Evolutionary conservation across 2,888 invertebrate genomes (phyloP).

Genomic region (Mythimna loreyi): DNA sequence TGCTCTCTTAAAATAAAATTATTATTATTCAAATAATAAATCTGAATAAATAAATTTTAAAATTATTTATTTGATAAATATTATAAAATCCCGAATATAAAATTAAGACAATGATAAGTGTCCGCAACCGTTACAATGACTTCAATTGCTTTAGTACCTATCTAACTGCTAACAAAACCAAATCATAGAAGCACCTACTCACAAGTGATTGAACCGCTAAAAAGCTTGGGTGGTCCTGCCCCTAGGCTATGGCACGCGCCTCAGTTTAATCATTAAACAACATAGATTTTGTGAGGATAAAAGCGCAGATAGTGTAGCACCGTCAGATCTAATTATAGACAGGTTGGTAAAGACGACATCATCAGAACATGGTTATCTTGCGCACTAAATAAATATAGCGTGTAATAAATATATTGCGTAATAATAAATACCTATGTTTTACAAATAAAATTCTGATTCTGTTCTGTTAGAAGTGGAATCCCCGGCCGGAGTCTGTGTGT

Average conservation of each 20-base stretch:
- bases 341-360: neutral
- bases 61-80: too few relatives aligned
- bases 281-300: neutral
- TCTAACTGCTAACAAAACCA: too few relatives aligned
- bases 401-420: too few relatives aligned
- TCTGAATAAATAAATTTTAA: too few relatives aligned
- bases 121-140: neutral
- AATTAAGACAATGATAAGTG: neutral
- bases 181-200: neutral
- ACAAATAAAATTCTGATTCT: too few relatives aligned
- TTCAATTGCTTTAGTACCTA: neutral
- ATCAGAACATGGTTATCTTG: neutral
- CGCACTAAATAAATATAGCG: too few relatives aligned
- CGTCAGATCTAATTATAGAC: neutral
- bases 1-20: neutral
- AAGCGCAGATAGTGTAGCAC: neutral
- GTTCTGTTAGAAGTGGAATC: neutral
- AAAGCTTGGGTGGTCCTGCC: slow-evolving; percentile 32
- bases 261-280: neutral
- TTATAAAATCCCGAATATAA: too few relatives aligned
- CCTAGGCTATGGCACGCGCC: slow-evolving; percentile 7
- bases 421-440: too few relatives aligned
- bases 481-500: too few relatives aligned
- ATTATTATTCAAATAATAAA: too few relatives aligned
- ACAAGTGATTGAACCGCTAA: slow-evolving; percentile 12